Base-by-base conservation (phyloP, 2,888 invertebrate genomes). In the Pyrrhia umbra region DNA sequence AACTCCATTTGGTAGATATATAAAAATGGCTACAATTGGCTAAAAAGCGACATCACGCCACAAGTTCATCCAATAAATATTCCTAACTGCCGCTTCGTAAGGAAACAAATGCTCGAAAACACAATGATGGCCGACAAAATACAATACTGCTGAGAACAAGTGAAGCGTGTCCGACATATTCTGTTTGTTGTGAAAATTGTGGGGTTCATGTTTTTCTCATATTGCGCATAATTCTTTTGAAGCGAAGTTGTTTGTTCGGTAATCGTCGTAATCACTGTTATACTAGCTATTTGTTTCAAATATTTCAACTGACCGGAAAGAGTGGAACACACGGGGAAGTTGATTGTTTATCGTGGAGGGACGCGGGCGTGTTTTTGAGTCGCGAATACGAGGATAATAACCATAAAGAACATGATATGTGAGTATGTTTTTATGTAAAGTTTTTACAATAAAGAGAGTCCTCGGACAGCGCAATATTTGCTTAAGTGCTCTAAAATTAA, bases 51-150 rank as follows among this genome's bases (percentile, higher is more conserved):
- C 88, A 88, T 90, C 90, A 91, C 87, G 90, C 90, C 89, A 89
- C 92, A 93, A 94, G 92, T 94, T 93, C 90, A 89, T 87, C 88
- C 92, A 90, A 94, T 95, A 94, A 94, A 94, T 94, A 93, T 91
- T 90, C 92, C 89, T 92, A 94, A 94, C 93, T 93, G 92, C 93
- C 90, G 88, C 88, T 91, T 86, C 87, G 91, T 89, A 91, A 94
- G 92, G 92, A 93, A 93, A 91, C 91, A 91, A 94, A 93, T 90
- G 91, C 93, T 93, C 89, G 90, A 93, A 91, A 92, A 92, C 90
- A 93, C 92, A 92, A 90, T 92, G 92, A 93, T 90, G 89, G 89
- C 86, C 83, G 81, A 87, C 88, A 85, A 90, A 89, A 91, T 84
- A 92, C 92, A 92, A 92, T 92, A 92, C 91, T 91, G 91, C 86